Evolutionary conservation across 1,140 invertebrate genomes (phyloP).

Genomic region (Luehdorfia chinensis): DNA sequence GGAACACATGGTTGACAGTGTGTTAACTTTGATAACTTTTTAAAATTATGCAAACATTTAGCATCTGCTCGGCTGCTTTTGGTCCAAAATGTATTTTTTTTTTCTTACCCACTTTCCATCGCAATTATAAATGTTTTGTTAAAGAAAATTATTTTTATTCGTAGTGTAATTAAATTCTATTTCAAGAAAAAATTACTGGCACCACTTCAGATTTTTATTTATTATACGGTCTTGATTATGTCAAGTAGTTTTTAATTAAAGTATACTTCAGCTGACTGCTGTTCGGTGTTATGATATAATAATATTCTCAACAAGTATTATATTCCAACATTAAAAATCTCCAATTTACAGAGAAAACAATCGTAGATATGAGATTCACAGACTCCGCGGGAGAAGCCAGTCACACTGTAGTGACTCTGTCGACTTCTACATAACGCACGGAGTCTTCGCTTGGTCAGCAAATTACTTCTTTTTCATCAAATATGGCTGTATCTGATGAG

Average conservation of each 20-base stretch:
- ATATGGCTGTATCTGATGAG: slow-evolving; percentile 86
- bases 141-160: too few relatives aligned
- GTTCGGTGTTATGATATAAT: neutral
- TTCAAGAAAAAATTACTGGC: neutral
- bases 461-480: slow-evolving; percentile 91
- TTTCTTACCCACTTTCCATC: neutral
- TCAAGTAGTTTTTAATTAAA: neutral
- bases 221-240: neutral
- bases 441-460: slow-evolving; percentile 96
- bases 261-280: neutral
- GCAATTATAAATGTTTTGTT: too few relatives aligned
- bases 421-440: slow-evolving; percentile 93
- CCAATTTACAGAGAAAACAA: slow-evolving; percentile 4
- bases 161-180: too few relatives aligned
- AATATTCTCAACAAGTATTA: slow-evolving; percentile 14
- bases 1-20: slow-evolving; percentile 17
- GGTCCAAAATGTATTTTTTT: slow-evolving; percentile 48
- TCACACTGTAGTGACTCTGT: slow-evolving; percentile 93
- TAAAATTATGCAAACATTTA: neutral
- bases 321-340: slow-evolving; percentile 15
- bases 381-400: slow-evolving; percentile 64
- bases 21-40: slow-evolving; percentile 3
- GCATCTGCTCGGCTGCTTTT: slow-evolving; percentile 50
- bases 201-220: neutral
- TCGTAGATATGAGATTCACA: slow-evolving; percentile 16